Evolutionary conservation across 2,113 vertebrate species (phyloP).

Genomic region (Phaetusa simplex): DNA sequence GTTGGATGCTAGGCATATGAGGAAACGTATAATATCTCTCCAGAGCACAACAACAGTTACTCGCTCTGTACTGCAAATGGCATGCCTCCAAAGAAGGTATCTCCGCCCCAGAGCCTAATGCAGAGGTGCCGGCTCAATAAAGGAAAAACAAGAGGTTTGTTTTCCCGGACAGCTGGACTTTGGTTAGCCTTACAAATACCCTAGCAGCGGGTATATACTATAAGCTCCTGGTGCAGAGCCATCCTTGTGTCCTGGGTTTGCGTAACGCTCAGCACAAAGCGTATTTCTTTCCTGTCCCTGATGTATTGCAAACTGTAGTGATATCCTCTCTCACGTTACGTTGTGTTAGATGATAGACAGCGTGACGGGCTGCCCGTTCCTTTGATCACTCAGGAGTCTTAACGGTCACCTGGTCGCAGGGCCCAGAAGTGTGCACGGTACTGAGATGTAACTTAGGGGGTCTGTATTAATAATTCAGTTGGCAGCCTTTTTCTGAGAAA

Average conservation of each 20-base stretch:
- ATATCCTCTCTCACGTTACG: background rate
- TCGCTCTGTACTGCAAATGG: background rate
- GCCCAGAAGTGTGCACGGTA: background rate
- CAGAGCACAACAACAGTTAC: background rate
- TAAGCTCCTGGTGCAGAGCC: background rate
- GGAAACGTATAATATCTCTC: background rate
- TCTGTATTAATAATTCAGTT: background rate
- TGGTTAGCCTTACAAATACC: background rate
- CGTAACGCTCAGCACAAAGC: background rate
- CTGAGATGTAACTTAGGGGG: background rate
- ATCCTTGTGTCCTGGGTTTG: background rate
- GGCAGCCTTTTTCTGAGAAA: background rate
- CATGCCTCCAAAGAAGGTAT: background rate
- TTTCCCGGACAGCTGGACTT: background rate
- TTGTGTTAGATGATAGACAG: background rate
- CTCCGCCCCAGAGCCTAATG: background rate
- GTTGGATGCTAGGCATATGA: background rate
- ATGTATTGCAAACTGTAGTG: background rate
- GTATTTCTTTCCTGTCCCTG: background rate
- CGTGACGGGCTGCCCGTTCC: accelerated
- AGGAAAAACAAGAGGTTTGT: background rate
- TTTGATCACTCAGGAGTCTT: background rate
- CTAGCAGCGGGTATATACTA: background rate
- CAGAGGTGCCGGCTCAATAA: background rate
- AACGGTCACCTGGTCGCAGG: background rate